A percentile compares a stretch with the other conserved stretches of the same genome.
These are phyloP conservation scores for Trissolcus brochymenae DNA, from an alignment of 2,888 invertebrate genomes.

Conservation along the genomic window DNA sequence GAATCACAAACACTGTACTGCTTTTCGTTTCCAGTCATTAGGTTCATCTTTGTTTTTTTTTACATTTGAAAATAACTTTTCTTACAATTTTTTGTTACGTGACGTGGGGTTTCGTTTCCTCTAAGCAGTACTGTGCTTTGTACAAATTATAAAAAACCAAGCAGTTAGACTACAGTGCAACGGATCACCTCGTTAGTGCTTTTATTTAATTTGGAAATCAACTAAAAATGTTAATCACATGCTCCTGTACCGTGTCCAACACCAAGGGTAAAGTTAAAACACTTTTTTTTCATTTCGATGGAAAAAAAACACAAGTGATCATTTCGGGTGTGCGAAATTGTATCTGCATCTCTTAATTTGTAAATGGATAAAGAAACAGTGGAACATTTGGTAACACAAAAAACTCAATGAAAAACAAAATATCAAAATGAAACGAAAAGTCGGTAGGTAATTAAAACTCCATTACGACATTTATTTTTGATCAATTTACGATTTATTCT, in stretches of 20 bases:
- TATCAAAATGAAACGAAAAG: neutral
- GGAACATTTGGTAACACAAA: slow-evolving; percentile 12
- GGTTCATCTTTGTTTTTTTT: neutral
- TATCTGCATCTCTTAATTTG: too few species aligned
- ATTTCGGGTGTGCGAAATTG: too few species aligned
- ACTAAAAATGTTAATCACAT: neutral
- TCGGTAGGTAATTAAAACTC: slow-evolving; percentile 60
- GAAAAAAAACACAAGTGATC: too few species aligned
- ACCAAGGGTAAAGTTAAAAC: neutral
- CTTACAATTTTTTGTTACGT: neutral
- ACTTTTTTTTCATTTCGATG: neutral
- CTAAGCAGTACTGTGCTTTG: slow-evolving; percentile 65
- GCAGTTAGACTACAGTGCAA: slow-evolving; percentile 61
- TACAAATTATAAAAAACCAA: slow-evolving; percentile 68
- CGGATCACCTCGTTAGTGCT: neutral
- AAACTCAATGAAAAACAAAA: slow-evolving; percentile 28
- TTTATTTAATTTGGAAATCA: neutral
- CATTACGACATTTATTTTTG: slow-evolving; percentile 64
- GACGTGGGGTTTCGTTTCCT: neutral
- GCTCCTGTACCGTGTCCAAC: too few species aligned
- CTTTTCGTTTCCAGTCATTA: slow-evolving; percentile 17
- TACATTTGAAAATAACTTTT: neutral
- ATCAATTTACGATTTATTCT: slow-evolving; percentile 76
- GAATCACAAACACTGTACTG: slow-evolving; percentile 70
- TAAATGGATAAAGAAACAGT: neutral